phyloP scores from a whole-genome alignment of 1,140 invertebrate species.

The Lasioglossum baleicum region DNA sequence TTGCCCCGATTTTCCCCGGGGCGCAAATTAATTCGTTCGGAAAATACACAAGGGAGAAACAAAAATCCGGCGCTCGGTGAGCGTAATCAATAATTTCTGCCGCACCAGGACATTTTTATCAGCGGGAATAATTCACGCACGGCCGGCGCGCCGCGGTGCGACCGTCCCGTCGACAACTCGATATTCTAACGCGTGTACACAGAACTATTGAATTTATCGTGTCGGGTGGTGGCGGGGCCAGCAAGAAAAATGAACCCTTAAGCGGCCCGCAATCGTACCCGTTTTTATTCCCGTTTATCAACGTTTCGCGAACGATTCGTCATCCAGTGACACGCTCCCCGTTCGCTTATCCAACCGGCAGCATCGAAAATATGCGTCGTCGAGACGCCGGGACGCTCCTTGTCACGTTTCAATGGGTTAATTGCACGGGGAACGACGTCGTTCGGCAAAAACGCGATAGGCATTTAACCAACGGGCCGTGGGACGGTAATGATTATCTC shows the following conservation, averaged over 20 bases:
- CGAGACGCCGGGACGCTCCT: background rate
- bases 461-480: background rate
- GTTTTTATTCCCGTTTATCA: conserved; percentile 42
- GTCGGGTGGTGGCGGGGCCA: background rate
- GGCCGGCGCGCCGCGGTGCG: background rate
- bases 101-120: conserved; percentile 18
- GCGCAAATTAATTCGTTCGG: background rate
- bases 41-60: background rate
- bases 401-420: background rate
- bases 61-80: background rate
- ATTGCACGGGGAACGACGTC: background rate
- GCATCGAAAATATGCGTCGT: background rate
- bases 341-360: background rate
- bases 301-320: background rate
- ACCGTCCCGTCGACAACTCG: background rate
- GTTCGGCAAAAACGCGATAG: background rate
- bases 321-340: conserved; percentile 10
- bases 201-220: background rate
- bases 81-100: conserved; percentile 26
- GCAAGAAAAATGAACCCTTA: conserved; percentile 40
- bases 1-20: background rate
- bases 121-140: conserved; percentile 27
- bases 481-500: conserved; percentile 1
- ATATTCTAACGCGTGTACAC: conserved; percentile 1
- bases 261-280: conserved; percentile 21